These are phyloP conservation scores for Oncorhynchus keta DNA, from an alignment of 2,113 vertebrate genomes.

Conservation along the genomic window DNA sequence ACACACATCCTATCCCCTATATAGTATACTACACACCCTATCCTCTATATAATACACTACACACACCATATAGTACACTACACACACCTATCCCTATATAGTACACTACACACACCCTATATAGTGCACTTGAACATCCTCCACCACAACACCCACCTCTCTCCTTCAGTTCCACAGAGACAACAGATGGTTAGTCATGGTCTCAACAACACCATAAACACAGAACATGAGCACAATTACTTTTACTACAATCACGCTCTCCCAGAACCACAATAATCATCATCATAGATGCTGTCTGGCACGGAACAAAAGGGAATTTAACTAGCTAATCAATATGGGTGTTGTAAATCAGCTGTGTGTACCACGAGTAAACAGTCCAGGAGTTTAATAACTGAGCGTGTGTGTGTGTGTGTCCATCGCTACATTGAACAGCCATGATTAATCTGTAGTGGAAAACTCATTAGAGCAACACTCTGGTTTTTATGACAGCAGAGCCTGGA, in stretches of 20 bases:
- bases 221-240: slow-evolving; percentile 13
- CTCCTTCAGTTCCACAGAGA: neutral
- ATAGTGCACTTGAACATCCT: too few species aligned
- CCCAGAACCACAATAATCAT: slow-evolving; percentile 17
- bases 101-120: too few species aligned
- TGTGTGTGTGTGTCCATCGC: neutral
- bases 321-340: slow-evolving; percentile 30
- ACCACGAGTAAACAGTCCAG: slow-evolving; percentile 26
- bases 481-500: slow-evolving; percentile 13
- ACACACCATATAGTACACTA: too few species aligned
- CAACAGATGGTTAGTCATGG: neutral
- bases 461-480: slow-evolving; percentile 28
- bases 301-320: slow-evolving; percentile 20
- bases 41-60: too few species aligned
- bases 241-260: slow-evolving; percentile 15
- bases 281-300: slow-evolving; percentile 1
- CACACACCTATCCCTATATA: too few species aligned
- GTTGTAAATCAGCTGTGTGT: slow-evolving; percentile 9
- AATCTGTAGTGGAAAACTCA: slow-evolving; percentile 48
- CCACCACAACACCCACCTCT: too few species aligned
- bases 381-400: neutral
- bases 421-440: slow-evolving; percentile 24
- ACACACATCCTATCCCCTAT: too few species aligned
- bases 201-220: slow-evolving; percentile 22
- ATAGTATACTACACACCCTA: too few species aligned